Base-by-base conservation (phyloP, 2,888 invertebrate genomes). In the Autographa pulchrina region DNA sequence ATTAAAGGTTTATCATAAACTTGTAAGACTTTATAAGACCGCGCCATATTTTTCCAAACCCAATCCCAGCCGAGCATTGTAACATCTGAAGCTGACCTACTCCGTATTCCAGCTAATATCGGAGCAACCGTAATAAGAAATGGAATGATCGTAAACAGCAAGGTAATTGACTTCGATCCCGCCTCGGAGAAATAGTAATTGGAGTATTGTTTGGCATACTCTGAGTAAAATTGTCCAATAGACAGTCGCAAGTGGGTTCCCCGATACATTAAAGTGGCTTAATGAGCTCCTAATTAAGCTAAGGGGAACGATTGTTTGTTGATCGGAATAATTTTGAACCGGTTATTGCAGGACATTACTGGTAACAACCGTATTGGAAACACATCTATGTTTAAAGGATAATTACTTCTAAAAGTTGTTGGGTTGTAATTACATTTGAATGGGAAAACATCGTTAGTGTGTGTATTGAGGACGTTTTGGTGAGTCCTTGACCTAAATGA, bases 91-190 rank as follows among this genome's bases (percentile, higher is more conserved):
- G 61, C 61, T 61, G 61, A 61, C 61, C 38, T 61, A 61, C 61
- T 61, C 38, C 32, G 38, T 18, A 61, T 61, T 20, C 9, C 38
- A 41, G 18, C 38, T 61, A 61, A 61, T 61, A 61, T 41, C 41
- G 20, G 18, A 61, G 38, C 20, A 61, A 20, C 61, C 41, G 38
- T 13, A 61, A 20, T 41, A 61, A 61, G 18, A 41, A 38, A 20
- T 56, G 54, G 54, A 38, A 61, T 41, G 41, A 61, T 41, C 61
- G 18, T 56, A 56, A 56, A 56, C 54, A 56, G 20, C 11, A 56
- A 25, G 25, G 54, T 56, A 56, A 56, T 56, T 20, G 54, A 20
- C 20, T 56, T 56, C 54, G 25, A 56, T 56, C 20, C 54, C 13
- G 11, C 25, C 11, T 56, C 20, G 25, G 54, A 14, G 54, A 56